Base-by-base conservation (phyloP, 1,140 invertebrate species). In the Sycophila sp. region DNA sequence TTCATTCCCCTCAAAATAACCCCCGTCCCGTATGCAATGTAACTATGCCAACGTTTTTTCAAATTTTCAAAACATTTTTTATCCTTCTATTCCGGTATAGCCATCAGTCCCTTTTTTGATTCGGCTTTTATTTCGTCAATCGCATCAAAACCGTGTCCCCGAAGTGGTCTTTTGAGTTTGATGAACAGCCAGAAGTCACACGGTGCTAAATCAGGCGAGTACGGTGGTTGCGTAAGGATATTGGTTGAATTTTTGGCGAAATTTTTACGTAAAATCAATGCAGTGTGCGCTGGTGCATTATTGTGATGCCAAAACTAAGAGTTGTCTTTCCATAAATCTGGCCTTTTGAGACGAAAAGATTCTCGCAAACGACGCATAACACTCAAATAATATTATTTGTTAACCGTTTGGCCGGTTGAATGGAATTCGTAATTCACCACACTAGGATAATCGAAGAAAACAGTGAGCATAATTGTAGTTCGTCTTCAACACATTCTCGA, bases 401-500 rank as follows among this genome's bases (percentile, higher is more conserved):
- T 47, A 11, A 64, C 42, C 5, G 60, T 64, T 47, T 47, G 60
- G 4, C 19, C 42, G 15, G 24, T 15, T 15, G 60, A 42, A 22
- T 47, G 10, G 10, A 47, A 64, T 32, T 64, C 60, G 19, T 1
- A n/a, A 8, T 30, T 7, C 11, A 30, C 22, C 24, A 75, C 64
- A 47, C 77, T 73, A 32, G 64, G 69, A 67, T 58, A 71, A 73
- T 78, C 72, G 45, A 75, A 77, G 68, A 78, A 78, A 77, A 75
- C 69, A 60, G 49, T 77, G 19, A 74, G 53, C 67, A 69, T 69
- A 13, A 47, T 17, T 56, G 62, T 62, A 49, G 72, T 72, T 74
- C 68, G 63, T 81, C 77, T 75, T 78, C 71, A 67, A 78, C 75
- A 56, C 62, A 63, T 74, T 80, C 74, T 69, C 58, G 60, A 63